Base-by-base conservation (phyloP, 1,140 invertebrate genomes). In the Subanguina moxae region DNA sequence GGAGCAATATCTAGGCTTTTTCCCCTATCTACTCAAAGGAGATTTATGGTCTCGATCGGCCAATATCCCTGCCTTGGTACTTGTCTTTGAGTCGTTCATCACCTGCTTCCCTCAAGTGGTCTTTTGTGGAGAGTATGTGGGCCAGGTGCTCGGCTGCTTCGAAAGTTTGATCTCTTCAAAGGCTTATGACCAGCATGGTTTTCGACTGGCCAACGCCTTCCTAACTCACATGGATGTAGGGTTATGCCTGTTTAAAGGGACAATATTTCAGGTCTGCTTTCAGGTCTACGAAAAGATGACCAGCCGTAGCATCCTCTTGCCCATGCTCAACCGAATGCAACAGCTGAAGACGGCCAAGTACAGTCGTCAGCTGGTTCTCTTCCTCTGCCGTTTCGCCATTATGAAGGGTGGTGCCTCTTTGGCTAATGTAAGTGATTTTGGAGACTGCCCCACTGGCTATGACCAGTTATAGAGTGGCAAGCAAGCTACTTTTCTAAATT, bases 121-220 rank as follows among this genome's bases (percentile, higher is more conserved):
- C 56, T 71, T 65, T 38, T 45, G 43, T 27, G 32, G 65, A 15
- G 21, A 74, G 21, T 83, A 82, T 77, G 58, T 83, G 71, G 80
- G 89, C 78, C 84, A 90, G 43, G 86, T 97, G 67, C 83, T 98
- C 11, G 94, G 93, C 23, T 89, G 97, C 19, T 97, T 95, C 83
- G 94, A 97, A 82, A 96, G 97, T 84, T 84, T 97, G 68, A 92
- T 96, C 73, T 90, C 92, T 1, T 95, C 92, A 0, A 94, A 94
- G 85, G 87, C 88, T 0, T 93, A 96, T 80, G 94, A 97, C 84
- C 92, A 96, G 76, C 92, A 97, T 85, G 94, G 93, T 28, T 96
- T 97, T 83, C 88, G 90, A 80, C 84, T 98, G 0, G 73, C 74
- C 21, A 68, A 63, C 62, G 63, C 56, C n/a, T 64, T 75, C 11